Conservation (phyloP, 2,888 invertebrate species). For the Limnephilus lunatus region DNA sequence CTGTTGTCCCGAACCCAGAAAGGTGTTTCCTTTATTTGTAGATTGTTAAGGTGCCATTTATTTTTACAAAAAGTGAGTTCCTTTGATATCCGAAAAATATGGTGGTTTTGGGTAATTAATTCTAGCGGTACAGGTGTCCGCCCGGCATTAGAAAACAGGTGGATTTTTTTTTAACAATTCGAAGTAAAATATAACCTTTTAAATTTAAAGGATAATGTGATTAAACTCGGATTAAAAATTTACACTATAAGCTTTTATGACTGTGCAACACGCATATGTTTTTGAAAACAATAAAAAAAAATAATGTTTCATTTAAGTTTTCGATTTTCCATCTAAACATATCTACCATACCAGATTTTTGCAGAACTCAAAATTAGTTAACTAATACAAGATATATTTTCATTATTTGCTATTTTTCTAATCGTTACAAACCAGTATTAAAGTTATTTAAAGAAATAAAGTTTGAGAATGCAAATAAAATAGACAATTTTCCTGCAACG, state of each 20-base stretch:
- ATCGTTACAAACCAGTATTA: no score
- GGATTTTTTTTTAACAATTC: constrained; percentile 44
- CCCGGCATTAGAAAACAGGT: constrained; percentile 50
- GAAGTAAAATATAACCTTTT: not conserved
- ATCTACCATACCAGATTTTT: no score
- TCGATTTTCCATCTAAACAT: not conserved
- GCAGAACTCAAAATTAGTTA: no score
- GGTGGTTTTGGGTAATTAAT: constrained; percentile 53
- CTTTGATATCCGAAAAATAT: constrained; percentile 59
- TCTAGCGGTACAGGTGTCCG: constrained; percentile 57
- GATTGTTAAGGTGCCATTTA: constrained; percentile 59
- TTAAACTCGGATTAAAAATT: not conserved
- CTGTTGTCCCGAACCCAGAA: constrained; percentile 38
- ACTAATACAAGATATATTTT: no score
- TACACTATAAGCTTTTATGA: not conserved
- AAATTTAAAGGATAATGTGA: not conserved
- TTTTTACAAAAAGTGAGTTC: constrained; percentile 54
- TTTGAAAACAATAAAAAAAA: not conserved
- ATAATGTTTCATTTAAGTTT: not conserved
- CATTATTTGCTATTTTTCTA: no score
- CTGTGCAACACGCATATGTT: not conserved
- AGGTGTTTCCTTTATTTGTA: constrained; percentile 63
- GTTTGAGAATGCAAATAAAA: not conserved
- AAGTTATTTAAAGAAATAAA: not conserved
- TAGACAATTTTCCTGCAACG: not conserved